phyloP scores from a whole-genome alignment of 2,888 invertebrate species.

The Colletes collaris region DNA sequence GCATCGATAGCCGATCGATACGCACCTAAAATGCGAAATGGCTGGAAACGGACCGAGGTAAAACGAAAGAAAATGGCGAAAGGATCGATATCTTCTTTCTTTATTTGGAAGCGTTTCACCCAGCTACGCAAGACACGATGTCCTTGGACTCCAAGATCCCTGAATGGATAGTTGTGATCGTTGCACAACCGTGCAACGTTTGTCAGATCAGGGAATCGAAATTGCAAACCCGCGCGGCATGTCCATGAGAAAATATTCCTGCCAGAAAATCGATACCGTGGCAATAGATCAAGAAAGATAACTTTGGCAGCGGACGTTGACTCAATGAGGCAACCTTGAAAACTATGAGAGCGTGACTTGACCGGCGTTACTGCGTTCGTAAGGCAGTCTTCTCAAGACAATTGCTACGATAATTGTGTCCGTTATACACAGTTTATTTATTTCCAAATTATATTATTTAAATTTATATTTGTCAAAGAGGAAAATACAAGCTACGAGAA shows the following conservation, averaged over 20 bases:
- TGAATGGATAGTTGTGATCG: constrained; percentile 55
- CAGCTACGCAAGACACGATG: constrained; percentile 59
- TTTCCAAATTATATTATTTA: no score
- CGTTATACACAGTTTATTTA: constrained; percentile 11
- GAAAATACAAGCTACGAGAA: no score
- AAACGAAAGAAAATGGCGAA: constrained; percentile 61
- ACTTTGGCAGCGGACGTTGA: constrained; percentile 75
- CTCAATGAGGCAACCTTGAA: constrained; percentile 79
- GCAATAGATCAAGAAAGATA: constrained; percentile 42
- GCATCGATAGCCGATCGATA: constrained; percentile 30
- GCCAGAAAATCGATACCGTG: constrained; percentile 28
- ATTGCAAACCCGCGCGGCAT: neutral
- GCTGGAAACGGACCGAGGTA: constrained; percentile 42
- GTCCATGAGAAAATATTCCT: neutral
- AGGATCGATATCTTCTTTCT: constrained; percentile 58
- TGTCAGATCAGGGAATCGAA: neutral
- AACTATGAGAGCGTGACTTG: constrained; percentile 76
- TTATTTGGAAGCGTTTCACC: constrained; percentile 64
- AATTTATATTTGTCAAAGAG: no score
- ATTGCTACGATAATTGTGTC: constrained; percentile 15
- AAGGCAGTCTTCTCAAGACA: neutral
- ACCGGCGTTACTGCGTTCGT: constrained; percentile 16
- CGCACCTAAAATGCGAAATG: constrained; percentile 47
- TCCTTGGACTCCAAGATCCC: constrained; percentile 68
- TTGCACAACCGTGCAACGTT: constrained; percentile 59